Evolutionary conservation across 1,140 invertebrate species (phyloP).

Genomic region (Cotesia typhae): DNA sequence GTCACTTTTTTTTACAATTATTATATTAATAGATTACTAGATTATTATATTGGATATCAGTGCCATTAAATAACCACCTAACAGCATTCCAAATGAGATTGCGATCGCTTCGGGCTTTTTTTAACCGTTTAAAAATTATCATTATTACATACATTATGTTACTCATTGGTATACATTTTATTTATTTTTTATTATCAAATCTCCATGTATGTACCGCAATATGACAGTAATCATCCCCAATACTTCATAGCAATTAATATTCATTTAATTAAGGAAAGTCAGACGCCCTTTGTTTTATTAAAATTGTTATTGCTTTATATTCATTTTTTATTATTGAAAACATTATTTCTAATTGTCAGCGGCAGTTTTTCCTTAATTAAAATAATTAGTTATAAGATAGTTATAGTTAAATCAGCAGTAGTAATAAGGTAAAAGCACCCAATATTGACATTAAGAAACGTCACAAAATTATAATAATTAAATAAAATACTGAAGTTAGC

Average conservation of each 20-base stretch:
- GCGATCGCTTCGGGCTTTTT: conserved; percentile 50
- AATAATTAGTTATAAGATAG: too few species aligned
- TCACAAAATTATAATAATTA: too few species aligned
- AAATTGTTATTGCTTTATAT: conserved; percentile 2
- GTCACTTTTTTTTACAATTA: conserved; percentile 35
- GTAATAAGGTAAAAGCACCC: too few species aligned
- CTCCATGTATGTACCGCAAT: conserved; percentile 7
- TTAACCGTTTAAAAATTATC: conserved; percentile 21
- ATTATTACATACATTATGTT: too few species aligned
- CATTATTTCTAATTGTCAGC: too few species aligned
- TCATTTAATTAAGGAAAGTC: conserved; percentile 18
- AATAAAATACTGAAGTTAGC: too few species aligned
- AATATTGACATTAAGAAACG: too few species aligned
- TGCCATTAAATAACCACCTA: conserved; percentile 34
- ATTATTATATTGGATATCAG: conserved; percentile 9
- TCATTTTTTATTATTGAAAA: too few species aligned
- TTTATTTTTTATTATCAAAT: conserved; percentile 24
- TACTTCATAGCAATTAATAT: conserved; percentile 47
- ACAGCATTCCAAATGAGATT: conserved; percentile 43
- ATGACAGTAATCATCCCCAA: conserved; percentile 60
- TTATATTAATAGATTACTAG: conserved; percentile 25
- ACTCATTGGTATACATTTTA: conserved; percentile 11
- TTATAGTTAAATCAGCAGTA: too few species aligned
- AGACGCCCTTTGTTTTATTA: conserved; percentile 15
- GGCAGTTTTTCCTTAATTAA: too few species aligned